A percentile compares a stretch with the other conserved stretches of the same genome.
Conservation (phyloP, 64 coral and sea anemone species). For the Actinia equina region DNA sequence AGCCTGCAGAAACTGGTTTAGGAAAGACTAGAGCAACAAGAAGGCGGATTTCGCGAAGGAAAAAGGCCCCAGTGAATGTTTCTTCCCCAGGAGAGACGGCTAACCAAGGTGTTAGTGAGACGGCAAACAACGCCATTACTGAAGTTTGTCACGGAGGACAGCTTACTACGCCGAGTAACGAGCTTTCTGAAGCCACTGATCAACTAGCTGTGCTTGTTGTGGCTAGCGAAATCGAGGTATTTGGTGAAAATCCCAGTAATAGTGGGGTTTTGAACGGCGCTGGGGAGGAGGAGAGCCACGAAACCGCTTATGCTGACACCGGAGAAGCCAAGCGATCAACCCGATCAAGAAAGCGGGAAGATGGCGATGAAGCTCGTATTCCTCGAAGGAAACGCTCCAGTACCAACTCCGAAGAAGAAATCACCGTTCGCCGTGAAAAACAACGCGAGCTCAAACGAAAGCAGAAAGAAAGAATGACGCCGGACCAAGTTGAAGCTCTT, state of each 20-base stretch:
- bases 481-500: conserved; percentile 83
- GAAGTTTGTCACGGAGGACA: conserved; percentile 74
- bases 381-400: conserved; percentile 40
- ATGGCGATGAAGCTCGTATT: conserved; percentile 39
- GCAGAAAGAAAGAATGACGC: conserved; percentile 91
- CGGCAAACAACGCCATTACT: conserved; percentile 88
- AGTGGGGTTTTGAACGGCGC: conserved; percentile 52
- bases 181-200: conserved; percentile 66
- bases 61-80: conserved; percentile 17
- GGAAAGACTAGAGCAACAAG: conserved; percentile 18
- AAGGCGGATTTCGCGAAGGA: conserved; percentile 30
- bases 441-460: conserved; percentile 92
- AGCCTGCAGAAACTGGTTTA: conserved; percentile 30
- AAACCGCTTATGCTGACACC: background rate
- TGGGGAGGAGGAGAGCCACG: conserved; percentile 17
- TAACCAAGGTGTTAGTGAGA: conserved; percentile 11
- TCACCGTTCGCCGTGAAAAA: conserved; percentile 86
- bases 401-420: conserved; percentile 52
- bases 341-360: conserved; percentile 33
- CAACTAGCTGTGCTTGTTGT: conserved; percentile 79
- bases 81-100: background rate
- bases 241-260: conserved; percentile 68
- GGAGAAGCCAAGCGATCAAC: conserved; percentile 30
- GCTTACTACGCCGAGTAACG: conserved; percentile 35
- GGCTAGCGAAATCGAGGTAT: conserved; percentile 87